Evolutionary conservation across 2,113 vertebrate species (phyloP).

Genomic region (Herpailurus yagouaroundi): DNA sequence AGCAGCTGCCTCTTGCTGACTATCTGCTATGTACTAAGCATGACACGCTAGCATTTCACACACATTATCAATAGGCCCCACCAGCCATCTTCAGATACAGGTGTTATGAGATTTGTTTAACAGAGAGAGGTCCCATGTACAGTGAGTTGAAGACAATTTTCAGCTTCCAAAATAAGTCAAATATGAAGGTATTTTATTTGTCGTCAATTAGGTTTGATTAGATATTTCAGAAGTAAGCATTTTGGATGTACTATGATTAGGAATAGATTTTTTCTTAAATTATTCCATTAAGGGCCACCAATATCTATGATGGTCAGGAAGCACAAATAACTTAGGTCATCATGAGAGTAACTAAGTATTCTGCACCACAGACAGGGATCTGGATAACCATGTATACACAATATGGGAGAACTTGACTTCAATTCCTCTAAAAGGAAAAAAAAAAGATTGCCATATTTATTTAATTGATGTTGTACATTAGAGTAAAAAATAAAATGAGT

Average conservation of each 20-base stretch:
- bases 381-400: background rate
- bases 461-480: slow-evolving; percentile 8
- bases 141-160: background rate
- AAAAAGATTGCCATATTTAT: background rate
- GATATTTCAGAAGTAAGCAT: background rate
- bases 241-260: background rate
- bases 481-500: background rate
- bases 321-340: background rate
- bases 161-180: background rate
- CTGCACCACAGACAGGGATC: background rate
- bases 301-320: background rate
- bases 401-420: background rate
- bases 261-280: background rate
- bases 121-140: background rate
- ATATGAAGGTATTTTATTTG: background rate
- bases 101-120: background rate
- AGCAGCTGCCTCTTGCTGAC: background rate
- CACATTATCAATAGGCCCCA: background rate
- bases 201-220: background rate
- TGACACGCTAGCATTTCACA: background rate
- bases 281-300: background rate
- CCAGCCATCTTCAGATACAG: background rate
- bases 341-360: background rate
- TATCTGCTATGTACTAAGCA: background rate
- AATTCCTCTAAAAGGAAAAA: background rate